Conservation (phyloP, 2,797 vertebrate genomes). For the Notolabrus celidotus region DNA sequence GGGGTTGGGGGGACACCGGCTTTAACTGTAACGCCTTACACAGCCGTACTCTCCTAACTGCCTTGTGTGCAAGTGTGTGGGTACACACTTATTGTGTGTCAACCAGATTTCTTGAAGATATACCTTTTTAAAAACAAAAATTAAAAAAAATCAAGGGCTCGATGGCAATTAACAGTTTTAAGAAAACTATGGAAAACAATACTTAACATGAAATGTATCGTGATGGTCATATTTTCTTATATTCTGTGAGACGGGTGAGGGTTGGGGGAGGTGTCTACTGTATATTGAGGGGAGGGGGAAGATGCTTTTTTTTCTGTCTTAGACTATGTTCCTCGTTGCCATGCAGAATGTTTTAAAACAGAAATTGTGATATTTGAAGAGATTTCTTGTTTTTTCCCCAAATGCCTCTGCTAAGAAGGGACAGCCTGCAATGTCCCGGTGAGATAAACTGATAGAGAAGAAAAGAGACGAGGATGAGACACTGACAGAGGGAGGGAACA, state of each 20-base stretch:
- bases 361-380: conserved; percentile 80
- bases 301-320: conserved; percentile 60
- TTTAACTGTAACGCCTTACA: conserved; percentile 84
- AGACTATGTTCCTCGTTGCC: conserved; percentile 79
- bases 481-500: conserved; percentile 62
- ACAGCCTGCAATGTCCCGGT: conserved; percentile 72
- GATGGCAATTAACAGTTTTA: conserved; percentile 86
- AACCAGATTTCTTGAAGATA: conserved; percentile 82
- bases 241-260: conserved; percentile 76
- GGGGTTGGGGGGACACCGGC: conserved; percentile 69
- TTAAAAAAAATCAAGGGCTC: conserved; percentile 82
- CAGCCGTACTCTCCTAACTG: conserved; percentile 80
- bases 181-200: conserved; percentile 84
- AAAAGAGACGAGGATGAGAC: conserved; percentile 65
- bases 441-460: conserved; percentile 70
- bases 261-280: conserved; percentile 73
- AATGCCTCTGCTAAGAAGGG: conserved; percentile 78
- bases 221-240: conserved; percentile 86
- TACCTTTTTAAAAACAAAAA: conserved; percentile 74
- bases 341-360: conserved; percentile 85
- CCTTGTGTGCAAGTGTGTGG: conserved; percentile 76
- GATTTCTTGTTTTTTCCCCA: conserved; percentile 62
- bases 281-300: conserved; percentile 72
- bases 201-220: conserved; percentile 84
- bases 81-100: conserved; percentile 70